Percentiles rank a stretch among this genome's conserved stretches.
Evolutionary conservation across 2,888 invertebrate genomes (phyloP).

Genomic region (Dasysyrphus tricinctus): DNA sequence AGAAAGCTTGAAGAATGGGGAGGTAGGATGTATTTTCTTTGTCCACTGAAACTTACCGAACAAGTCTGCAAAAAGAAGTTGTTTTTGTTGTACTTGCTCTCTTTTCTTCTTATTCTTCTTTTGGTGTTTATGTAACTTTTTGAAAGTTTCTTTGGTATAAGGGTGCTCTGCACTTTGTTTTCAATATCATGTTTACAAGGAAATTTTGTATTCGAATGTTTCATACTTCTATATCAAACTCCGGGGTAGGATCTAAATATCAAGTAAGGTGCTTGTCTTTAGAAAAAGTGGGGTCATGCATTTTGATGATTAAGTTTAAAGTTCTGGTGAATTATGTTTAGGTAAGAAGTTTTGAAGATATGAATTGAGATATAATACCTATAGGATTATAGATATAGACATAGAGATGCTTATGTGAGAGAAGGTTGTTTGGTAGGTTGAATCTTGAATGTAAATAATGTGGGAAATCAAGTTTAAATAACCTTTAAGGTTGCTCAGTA

Average conservation of each 20-base stretch:
- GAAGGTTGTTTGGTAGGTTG: neutral
- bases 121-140: constrained; percentile 73
- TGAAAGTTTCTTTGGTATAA: constrained; percentile 69
- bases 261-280: constrained; percentile 45
- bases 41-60: constrained; percentile 61
- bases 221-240: neutral
- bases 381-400: neutral
- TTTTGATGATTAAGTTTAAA: constrained; percentile 51
- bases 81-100: constrained; percentile 8
- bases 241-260: neutral
- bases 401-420: neutral
- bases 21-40: constrained; percentile 65
- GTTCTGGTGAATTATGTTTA: constrained; percentile 38
- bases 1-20: constrained; percentile 40
- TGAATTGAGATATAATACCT: neutral
- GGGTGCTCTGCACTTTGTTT: constrained; percentile 67
- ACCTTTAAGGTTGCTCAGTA: neutral
- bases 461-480: neutral
- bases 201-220: constrained; percentile 48
- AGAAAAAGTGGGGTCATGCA: constrained; percentile 46
- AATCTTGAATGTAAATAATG: neutral
- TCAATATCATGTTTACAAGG: constrained; percentile 75
- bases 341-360: constrained; percentile 4
- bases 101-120: constrained; percentile 23
- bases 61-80: constrained; percentile 66